Evolutionary conservation across 2,888 invertebrate genomes (phyloP).

Genomic region (Drosophila greeni): DNA sequence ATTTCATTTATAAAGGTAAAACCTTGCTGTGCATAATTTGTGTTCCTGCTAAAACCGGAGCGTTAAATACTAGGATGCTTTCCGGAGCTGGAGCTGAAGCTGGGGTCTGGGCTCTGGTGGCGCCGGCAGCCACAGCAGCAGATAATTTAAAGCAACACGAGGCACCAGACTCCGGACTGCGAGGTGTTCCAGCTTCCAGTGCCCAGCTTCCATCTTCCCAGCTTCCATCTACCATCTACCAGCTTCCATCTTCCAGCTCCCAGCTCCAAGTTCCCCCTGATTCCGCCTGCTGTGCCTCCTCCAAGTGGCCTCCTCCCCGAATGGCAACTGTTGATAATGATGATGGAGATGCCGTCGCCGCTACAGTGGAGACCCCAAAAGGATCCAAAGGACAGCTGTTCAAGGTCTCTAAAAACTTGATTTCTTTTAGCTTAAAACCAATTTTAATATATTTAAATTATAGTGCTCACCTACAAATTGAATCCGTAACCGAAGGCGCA

Average conservation of each 20-base stretch:
- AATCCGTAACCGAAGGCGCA: too few species aligned
- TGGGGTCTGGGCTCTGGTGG: too few species aligned
- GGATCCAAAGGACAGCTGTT: neutral
- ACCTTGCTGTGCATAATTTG: neutral
- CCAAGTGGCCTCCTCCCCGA: constrained; percentile 20
- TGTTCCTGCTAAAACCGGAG: constrained; percentile 11
- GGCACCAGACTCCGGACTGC: constrained; percentile 12
- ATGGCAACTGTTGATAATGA: constrained; percentile 65
- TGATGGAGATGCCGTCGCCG: constrained; percentile 57
- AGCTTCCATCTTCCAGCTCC: neutral
- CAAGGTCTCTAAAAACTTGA: too few species aligned
- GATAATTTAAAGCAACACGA: constrained; percentile 58
- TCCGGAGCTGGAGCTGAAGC: neutral
- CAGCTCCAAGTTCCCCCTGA: too few species aligned
- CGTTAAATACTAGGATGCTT: constrained; percentile 19
- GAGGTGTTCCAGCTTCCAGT: too few species aligned
- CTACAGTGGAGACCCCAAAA: constrained; percentile 27
- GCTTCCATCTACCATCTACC: neutral
- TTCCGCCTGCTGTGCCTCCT: neutral
- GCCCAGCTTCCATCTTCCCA: too few species aligned
- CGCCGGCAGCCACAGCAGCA: constrained; percentile 24
- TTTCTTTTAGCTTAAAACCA: neutral
- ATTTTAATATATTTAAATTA: neutral
- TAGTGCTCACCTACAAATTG: neutral
- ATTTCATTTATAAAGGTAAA: too few species aligned